Conservation (phyloP, 2,888 invertebrate genomes). For the Liodrosophila aerea region DNA sequence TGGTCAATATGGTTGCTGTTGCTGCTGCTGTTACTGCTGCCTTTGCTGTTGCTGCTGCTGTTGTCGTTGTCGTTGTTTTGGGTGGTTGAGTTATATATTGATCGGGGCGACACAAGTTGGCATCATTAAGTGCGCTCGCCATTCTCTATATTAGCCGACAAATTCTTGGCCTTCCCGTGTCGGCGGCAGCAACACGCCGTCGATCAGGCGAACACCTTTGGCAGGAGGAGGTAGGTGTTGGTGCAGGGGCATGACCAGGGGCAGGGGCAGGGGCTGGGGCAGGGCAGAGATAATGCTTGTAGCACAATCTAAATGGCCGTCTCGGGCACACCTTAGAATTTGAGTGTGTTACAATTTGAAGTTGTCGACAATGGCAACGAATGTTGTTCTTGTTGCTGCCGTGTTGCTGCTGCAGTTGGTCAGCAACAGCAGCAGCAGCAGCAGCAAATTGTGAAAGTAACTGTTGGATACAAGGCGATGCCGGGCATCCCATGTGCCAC, state of each 20-base stretch:
- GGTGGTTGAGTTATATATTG: slow-evolving; percentile 17
- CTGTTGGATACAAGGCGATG: slow-evolving; percentile 53
- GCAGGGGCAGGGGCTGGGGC: background rate
- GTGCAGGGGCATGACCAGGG: background rate
- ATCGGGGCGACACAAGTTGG: slow-evolving; percentile 64
- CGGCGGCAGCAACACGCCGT: slow-evolving; percentile 52
- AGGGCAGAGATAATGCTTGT: slow-evolving; percentile 71
- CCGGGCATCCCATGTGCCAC: slow-evolving; percentile 76
- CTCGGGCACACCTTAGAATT: slow-evolving; percentile 74
- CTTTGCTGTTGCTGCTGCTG: background rate
- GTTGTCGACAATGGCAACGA: slow-evolving; percentile 73
- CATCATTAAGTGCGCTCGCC: slow-evolving; percentile 77
- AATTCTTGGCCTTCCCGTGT: slow-evolving; percentile 78
- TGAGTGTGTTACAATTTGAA: slow-evolving; percentile 77
- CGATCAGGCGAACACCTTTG: slow-evolving; percentile 48
- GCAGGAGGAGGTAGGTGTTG: background rate
- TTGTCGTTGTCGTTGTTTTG: slow-evolving; percentile 15
- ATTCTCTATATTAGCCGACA: slow-evolving; percentile 77
- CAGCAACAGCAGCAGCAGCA: slow-evolving; percentile 71
- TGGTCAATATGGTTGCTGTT: background rate
- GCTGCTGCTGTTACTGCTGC: background rate
- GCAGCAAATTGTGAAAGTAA: slow-evolving; percentile 74
- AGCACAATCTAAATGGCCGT: slow-evolving; percentile 77
- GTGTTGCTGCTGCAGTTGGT: slow-evolving; percentile 37
- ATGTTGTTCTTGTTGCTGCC: slow-evolving; percentile 42